Conservation (phyloP, 2,888 invertebrate species). For the Kryphioiulus occultus region DNA sequence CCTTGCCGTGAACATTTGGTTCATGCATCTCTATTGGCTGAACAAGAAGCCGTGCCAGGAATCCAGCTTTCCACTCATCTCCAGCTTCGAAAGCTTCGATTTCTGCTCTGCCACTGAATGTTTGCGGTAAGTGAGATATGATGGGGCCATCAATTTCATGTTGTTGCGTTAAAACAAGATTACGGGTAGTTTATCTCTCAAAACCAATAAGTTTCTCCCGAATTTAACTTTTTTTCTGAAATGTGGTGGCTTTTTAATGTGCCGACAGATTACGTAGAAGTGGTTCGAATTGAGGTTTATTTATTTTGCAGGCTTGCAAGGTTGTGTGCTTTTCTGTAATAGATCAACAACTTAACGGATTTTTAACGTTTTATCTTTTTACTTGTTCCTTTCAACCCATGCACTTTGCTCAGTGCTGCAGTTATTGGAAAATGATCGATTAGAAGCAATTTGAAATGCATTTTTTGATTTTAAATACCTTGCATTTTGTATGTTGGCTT, state of each 20-base stretch:
- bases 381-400: neutral
- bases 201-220: too few species aligned
- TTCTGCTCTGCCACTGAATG: slow-evolving; percentile 43
- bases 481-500: too few species aligned
- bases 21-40: slow-evolving; percentile 48
- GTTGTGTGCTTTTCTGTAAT: neutral
- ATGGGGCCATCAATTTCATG: too few species aligned
- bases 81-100: slow-evolving; percentile 33
- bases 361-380: neutral
- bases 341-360: neutral
- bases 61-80: neutral
- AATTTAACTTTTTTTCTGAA: neutral
- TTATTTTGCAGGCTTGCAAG: neutral
- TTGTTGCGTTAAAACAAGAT: too few species aligned
- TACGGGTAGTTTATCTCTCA: too few species aligned
- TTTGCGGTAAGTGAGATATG: neutral
- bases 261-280: neutral
- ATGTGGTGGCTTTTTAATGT: neutral
- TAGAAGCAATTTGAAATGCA: neutral
- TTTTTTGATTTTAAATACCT: too few species aligned
- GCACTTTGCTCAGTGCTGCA: neutral
- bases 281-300: neutral
- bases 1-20: slow-evolving; percentile 50
- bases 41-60: neutral
- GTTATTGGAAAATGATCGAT: neutral